These are phyloP conservation scores for Syrphus vitripennis DNA, from an alignment of 2,888 invertebrate genomes.

Conservation along the genomic window DNA sequence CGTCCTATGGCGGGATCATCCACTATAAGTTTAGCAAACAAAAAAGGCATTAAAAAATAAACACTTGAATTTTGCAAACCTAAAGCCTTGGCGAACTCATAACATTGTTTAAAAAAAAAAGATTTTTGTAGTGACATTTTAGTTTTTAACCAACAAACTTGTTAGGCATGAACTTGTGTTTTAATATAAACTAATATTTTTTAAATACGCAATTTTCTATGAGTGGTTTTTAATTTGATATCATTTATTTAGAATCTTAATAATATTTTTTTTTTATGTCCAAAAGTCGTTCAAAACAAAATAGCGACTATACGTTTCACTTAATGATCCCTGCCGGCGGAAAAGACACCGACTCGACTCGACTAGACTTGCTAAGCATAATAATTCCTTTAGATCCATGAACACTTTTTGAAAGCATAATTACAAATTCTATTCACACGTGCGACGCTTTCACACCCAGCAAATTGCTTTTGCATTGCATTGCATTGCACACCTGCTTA, in stretches of 20 bases:
- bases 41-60: too few species aligned
- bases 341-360: constrained; percentile 4
- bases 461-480: constrained; percentile 34
- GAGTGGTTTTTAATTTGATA: constrained; percentile 16
- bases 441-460: constrained; percentile 39
- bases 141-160: too few species aligned
- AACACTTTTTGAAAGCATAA: constrained; percentile 34
- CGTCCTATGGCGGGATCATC: too few species aligned
- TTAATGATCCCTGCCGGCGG: constrained; percentile 30
- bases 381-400: constrained; percentile 26
- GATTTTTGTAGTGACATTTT: too few species aligned
- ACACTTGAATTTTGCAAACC: too few species aligned
- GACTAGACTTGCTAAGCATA: constrained; percentile 18
- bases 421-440: constrained; percentile 50
- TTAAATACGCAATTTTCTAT: background rate
- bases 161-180: too few species aligned
- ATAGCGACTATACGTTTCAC: background rate
- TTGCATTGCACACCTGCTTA: constrained; percentile 31
- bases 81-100: too few species aligned
- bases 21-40: too few species aligned
- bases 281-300: background rate
- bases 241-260: constrained; percentile 18
- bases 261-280: background rate
- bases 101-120: too few species aligned
- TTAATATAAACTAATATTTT: background rate